phyloP scores from a whole-genome alignment of 2,888 invertebrate species.

The Octonoba sinensis region DNA sequence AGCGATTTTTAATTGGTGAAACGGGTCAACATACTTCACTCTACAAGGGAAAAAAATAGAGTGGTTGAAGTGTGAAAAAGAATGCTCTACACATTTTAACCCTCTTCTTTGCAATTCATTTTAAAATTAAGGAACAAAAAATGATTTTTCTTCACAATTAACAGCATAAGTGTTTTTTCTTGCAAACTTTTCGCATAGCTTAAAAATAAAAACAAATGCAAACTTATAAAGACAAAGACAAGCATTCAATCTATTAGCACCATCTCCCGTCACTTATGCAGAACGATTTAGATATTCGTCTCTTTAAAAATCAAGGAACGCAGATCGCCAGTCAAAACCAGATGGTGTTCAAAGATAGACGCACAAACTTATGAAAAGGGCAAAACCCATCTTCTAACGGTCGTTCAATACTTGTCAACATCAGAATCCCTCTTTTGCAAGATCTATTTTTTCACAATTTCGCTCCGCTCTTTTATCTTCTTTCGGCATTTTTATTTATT shows the following conservation, averaged over 20 bases:
- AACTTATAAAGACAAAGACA: too few species aligned
- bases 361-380: constrained; percentile 50
- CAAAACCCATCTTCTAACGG: constrained; percentile 57
- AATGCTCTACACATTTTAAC: background rate
- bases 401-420: constrained; percentile 63
- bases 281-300: constrained; percentile 12
- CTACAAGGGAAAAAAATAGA: background rate
- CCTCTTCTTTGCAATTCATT: background rate
- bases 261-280: too few species aligned
- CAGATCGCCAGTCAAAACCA: constrained; percentile 21
- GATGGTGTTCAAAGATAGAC: constrained; percentile 45
- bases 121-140: background rate
- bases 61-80: background rate
- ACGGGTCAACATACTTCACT: background rate
- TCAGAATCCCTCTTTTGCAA: constrained; percentile 62
- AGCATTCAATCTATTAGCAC: too few species aligned
- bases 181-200: too few species aligned
- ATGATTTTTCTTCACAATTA: too few species aligned
- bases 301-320: constrained; percentile 11
- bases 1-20: too few species aligned
- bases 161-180: too few species aligned
- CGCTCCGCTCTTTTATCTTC: constrained; percentile 21
- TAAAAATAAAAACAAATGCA: too few species aligned
- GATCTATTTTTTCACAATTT: constrained; percentile 60
- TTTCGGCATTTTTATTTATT: constrained; percentile 12